These are phyloP conservation scores for Petaurus breviceps DNA, from an alignment of 2,113 vertebrate species.

Conservation along the genomic window DNA sequence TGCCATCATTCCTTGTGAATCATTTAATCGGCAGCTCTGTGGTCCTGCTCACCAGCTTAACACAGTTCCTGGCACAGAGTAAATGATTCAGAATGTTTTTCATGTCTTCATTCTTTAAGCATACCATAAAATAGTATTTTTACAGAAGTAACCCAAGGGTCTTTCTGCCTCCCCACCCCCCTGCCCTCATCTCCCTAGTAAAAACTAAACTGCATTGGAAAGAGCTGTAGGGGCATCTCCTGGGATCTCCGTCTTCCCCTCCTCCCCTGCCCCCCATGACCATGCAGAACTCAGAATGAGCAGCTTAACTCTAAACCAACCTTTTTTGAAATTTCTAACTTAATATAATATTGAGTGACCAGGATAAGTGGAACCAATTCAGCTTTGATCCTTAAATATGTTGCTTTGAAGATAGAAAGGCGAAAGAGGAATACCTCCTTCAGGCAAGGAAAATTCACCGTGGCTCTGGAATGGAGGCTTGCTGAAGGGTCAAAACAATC, in stretches of 20 bases:
- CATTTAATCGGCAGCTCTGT: background rate
- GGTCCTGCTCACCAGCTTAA: background rate
- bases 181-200: background rate
- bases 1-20: background rate
- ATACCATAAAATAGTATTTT: background rate
- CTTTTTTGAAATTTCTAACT: constrained; percentile 63
- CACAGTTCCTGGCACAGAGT: background rate
- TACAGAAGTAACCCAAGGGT: background rate
- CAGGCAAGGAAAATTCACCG: constrained; percentile 63
- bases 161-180: background rate
- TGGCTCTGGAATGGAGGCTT: constrained; percentile 31
- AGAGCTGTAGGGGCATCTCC: constrained; percentile 1
- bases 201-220: background rate
- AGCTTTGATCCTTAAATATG: constrained; percentile 71
- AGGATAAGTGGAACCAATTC: constrained; percentile 64
- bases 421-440: constrained; percentile 54
- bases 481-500: constrained; percentile 45
- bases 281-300: constrained; percentile 17
- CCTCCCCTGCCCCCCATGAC: background rate
- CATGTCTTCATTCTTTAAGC: background rate
- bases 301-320: constrained; percentile 54
- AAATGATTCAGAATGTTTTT: background rate
- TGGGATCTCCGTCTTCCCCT: constrained; percentile 60
- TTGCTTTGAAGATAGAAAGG: constrained; percentile 77
- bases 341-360: constrained; percentile 57